Percentiles rank a stretch among this genome's conserved stretches.
Conservation (phyloP, 2,888 invertebrate genomes). For the Nasonovia ribisnigri region DNA sequence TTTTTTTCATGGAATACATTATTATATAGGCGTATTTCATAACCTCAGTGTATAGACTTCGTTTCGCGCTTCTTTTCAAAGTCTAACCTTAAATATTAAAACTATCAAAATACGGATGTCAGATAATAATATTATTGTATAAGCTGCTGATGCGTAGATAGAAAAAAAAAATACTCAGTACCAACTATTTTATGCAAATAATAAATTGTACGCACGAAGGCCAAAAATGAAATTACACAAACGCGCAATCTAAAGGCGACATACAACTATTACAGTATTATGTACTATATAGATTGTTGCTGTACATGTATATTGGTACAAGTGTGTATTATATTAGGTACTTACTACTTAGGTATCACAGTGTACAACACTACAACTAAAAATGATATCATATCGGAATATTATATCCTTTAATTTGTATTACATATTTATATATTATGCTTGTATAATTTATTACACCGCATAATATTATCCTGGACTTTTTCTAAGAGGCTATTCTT, state of each 20-base stretch:
- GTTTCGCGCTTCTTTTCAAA: constrained; percentile 6
- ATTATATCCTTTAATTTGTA: neutral
- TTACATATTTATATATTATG: neutral
- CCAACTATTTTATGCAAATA: neutral
- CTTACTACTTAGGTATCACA: too few species aligned
- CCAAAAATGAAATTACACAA: neutral
- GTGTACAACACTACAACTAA: neutral
- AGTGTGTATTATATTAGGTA: neutral
- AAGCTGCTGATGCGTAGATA: neutral
- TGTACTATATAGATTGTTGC: neutral
- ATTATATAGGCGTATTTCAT: neutral
- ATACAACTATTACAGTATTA: neutral
- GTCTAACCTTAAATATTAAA: constrained; percentile 13
- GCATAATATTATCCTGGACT: neutral
- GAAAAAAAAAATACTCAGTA: neutral
- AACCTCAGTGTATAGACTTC: neutral
- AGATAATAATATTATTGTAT: neutral
- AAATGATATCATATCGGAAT: neutral
- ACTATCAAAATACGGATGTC: neutral
- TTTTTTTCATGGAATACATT: constrained; percentile 15
- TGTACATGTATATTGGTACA: neutral
- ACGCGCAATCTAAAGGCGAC: neutral
- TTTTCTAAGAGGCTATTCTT: neutral
- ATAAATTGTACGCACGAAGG: neutral
- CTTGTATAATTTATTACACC: neutral